These are phyloP conservation scores for Mustela lutreola DNA, from an alignment of 2,113 vertebrate genomes.

Conservation along the genomic window DNA sequence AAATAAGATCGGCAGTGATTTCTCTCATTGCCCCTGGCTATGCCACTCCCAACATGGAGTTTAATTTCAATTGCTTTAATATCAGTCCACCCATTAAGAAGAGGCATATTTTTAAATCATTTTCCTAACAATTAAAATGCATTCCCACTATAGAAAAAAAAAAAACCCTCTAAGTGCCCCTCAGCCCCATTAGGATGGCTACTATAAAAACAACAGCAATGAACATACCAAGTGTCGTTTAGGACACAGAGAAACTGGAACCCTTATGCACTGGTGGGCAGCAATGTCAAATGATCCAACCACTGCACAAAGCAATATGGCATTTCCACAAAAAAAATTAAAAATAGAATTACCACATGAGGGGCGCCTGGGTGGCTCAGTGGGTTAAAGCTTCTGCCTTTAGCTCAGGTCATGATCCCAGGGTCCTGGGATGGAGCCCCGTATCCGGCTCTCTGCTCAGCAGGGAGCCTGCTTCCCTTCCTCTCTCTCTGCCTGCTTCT, in stretches of 20 bases:
- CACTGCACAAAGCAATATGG: neutral
- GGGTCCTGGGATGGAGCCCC: too few relatives aligned
- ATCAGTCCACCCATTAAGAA: neutral
- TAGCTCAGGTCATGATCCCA: too few relatives aligned
- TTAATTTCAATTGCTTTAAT: neutral
- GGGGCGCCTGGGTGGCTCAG: too few relatives aligned
- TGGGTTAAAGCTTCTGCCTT: too few relatives aligned
- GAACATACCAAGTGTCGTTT: neutral
- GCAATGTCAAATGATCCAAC: neutral
- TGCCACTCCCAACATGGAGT: neutral
- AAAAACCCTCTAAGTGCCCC: neutral
- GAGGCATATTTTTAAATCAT: neutral
- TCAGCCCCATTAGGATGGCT: neutral
- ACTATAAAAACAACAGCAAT: neutral
- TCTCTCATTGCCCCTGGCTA: neutral
- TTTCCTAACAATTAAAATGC: slow-evolving; percentile 4
- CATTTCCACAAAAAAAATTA: neutral
- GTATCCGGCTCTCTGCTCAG: too few relatives aligned
- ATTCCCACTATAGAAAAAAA: neutral
- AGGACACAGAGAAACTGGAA: neutral
- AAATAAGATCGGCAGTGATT: neutral
- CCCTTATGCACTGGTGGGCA: neutral
- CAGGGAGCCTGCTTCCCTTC: too few relatives aligned
- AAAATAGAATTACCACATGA: neutral
- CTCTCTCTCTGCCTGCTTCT: too few relatives aligned